Evolutionary conservation across 1,140 invertebrate species (phyloP).

Genomic region (Pantala flavescens): DNA sequence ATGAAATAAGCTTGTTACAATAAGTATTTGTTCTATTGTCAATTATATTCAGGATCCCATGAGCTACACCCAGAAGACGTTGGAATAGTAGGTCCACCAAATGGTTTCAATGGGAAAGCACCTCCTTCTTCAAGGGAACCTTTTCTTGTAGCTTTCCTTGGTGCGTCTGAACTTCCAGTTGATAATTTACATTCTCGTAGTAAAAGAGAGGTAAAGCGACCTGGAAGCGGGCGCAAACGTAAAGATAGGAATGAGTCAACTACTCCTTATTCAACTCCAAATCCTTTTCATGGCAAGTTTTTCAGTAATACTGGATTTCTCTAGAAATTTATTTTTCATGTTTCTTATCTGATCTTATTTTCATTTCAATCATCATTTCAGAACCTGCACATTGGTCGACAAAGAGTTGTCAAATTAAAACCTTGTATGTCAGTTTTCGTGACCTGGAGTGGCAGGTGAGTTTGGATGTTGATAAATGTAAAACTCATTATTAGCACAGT

Average conservation of each 20-base stretch:
- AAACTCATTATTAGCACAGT: too few relatives aligned
- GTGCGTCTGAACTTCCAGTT: conserved; percentile 44
- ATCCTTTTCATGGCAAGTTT: neutral
- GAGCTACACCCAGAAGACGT: conserved; percentile 73
- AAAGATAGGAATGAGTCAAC: neutral
- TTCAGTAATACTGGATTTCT: too few relatives aligned
- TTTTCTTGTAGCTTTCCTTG: conserved; percentile 79
- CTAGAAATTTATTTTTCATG: too few relatives aligned
- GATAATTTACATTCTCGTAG: conserved; percentile 31
- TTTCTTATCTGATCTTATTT: conserved; percentile 19
- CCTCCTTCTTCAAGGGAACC: conserved; percentile 50
- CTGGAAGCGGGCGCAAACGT: neutral
- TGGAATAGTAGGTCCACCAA: conserved; percentile 64
- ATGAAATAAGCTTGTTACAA: too few relatives aligned
- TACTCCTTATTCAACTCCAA: conserved; percentile 15
- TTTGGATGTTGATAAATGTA: too few relatives aligned
- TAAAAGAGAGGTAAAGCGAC: conserved; percentile 26
- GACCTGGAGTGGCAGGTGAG: conserved; percentile 80
- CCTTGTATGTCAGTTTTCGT: conserved; percentile 80
- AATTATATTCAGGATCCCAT: conserved; percentile 32
- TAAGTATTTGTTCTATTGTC: too few relatives aligned
- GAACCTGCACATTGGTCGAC: conserved; percentile 33
- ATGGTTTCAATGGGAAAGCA: conserved; percentile 32
- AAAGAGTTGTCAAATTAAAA: conserved; percentile 76
- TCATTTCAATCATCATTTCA: too few relatives aligned